Evolutionary conservation across 1,140 invertebrate species (phyloP).

Genomic region (Papilio machaon): DNA sequence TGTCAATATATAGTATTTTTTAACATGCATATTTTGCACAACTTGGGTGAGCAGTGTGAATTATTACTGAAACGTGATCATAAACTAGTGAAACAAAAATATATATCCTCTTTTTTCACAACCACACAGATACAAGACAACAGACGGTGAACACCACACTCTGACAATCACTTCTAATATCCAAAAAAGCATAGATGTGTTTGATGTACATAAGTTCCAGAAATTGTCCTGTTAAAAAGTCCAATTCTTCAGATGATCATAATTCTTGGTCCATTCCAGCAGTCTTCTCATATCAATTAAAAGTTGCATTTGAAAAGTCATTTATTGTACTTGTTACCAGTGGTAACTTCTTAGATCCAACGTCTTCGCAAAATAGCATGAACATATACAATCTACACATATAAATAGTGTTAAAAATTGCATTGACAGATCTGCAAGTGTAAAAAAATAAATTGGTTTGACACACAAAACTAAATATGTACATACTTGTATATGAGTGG

Average conservation of each 20-base stretch:
- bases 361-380: conserved; percentile 47
- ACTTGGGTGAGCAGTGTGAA: conserved; percentile 69
- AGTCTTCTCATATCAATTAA: background rate
- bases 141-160: conserved; percentile 28
- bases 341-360: conserved; percentile 38
- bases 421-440: conserved; percentile 64
- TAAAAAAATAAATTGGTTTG: conserved; percentile 53
- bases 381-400: conserved; percentile 51
- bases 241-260: conserved; percentile 19
- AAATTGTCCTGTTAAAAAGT: conserved; percentile 18
- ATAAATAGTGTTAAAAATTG: conserved; percentile 51
- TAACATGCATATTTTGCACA: conserved; percentile 47
- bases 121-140: conserved; percentile 37
- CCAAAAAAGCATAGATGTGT: conserved; percentile 33
- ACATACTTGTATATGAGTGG: conserved; percentile 94
- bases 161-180: conserved; percentile 32
- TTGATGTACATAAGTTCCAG: background rate
- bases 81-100: conserved; percentile 65
- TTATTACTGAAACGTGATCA: conserved; percentile 79
- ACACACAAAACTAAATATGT: conserved; percentile 42
- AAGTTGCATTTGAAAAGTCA: conserved; percentile 11
- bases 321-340: conserved; percentile 32
- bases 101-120: conserved; percentile 20
- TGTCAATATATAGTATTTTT: conserved; percentile 33
- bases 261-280: background rate